These are phyloP conservation scores for Chloropsis hardwickii DNA, from an alignment of 2,113 vertebrate genomes.

Conservation along the genomic window DNA sequence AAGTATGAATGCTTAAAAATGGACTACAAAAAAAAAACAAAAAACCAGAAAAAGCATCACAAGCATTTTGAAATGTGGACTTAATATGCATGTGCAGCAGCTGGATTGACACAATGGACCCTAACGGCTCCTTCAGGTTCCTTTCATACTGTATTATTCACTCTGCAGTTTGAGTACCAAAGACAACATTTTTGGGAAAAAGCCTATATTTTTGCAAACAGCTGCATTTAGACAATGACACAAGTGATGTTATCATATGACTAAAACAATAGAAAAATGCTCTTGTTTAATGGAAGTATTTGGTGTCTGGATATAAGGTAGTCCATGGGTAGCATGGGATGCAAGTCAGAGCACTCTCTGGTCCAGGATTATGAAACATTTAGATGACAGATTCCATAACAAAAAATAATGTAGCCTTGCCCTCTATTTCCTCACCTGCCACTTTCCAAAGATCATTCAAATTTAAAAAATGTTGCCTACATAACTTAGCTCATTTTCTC, in stretches of 20 bases:
- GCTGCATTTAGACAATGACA: constrained; percentile 55
- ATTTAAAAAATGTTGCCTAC: not conserved
- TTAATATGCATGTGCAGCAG: constrained; percentile 68
- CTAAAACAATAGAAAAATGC: constrained; percentile 19
- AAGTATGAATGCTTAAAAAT: constrained; percentile 6
- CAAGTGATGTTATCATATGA: not conserved
- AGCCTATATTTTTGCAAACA: constrained; percentile 56
- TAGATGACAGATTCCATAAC: not conserved
- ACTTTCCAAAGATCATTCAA: not conserved
- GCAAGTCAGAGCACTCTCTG: not conserved
- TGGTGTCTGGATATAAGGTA: constrained; percentile 14
- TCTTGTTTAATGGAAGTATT: constrained; percentile 17
- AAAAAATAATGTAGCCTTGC: not conserved
- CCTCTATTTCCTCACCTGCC: constrained; percentile 14
- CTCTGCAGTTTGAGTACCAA: constrained; percentile 17
- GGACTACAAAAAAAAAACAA: constrained; percentile 8
- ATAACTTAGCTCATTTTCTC: not conserved
- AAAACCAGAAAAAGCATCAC: constrained; percentile 63
- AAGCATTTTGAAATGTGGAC: constrained; percentile 71
- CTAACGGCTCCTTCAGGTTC: constrained; percentile 74
- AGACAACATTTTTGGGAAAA: constrained; percentile 16
- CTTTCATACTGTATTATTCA: constrained; percentile 62
- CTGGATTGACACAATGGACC: constrained; percentile 74
- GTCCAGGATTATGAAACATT: not conserved
- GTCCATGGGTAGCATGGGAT: not conserved